phyloP scores from a whole-genome alignment of 2,797 vertebrate genomes.

The Enteromius argenteus region DNA sequence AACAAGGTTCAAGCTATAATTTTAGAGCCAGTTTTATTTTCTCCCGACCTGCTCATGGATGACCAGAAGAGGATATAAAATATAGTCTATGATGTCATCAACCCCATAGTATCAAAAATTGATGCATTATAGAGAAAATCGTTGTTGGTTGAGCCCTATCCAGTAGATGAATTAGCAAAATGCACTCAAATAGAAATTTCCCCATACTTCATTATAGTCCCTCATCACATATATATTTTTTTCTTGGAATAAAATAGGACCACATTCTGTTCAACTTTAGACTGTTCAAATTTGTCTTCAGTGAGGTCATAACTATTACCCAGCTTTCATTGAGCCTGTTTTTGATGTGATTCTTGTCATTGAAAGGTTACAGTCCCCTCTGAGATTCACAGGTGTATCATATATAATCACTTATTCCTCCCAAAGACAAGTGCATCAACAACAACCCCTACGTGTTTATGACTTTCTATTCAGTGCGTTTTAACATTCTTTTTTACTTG shows the following conservation, averaged over 20 bases:
- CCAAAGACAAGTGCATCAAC: constrained; percentile 25
- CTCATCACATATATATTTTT: constrained; percentile 1
- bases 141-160: neutral
- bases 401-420: constrained; percentile 12
- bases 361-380: constrained; percentile 5
- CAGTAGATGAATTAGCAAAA: neutral
- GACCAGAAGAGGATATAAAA: constrained; percentile 5
- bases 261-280: constrained; percentile 21
- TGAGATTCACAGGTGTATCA: constrained; percentile 16
- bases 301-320: neutral
- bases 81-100: neutral
- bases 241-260: constrained; percentile 13
- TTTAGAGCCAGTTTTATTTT: neutral
- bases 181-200: neutral
- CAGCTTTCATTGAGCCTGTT: constrained; percentile 6
- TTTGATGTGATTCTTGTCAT: constrained; percentile 16
- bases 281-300: neutral
- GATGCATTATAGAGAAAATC: neutral
- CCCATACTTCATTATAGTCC: neutral
- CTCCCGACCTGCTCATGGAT: neutral
- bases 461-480: constrained; percentile 43
- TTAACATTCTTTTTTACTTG: constrained; percentile 65
- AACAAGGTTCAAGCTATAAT: constrained; percentile 11
- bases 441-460: constrained; percentile 20
- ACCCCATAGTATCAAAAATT: constrained; percentile 4